A percentile compares a stretch with the other conserved stretches of the same genome.
Conservation (phyloP, 2,797 vertebrate genomes). For the Alfaro cultratus region DNA sequence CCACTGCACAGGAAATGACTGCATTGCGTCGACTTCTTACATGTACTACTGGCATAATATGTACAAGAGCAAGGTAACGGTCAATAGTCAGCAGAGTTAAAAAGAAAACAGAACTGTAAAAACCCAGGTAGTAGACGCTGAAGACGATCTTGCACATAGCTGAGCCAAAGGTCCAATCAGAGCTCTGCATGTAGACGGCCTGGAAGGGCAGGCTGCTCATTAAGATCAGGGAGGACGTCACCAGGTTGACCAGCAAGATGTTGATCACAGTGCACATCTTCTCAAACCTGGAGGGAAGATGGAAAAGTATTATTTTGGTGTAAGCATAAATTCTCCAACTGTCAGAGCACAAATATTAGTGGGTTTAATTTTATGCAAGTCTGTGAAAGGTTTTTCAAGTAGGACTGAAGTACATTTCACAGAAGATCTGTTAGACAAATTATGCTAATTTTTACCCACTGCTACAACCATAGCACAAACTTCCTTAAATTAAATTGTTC, state of each 20-base stretch:
- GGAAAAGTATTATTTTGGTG: no score
- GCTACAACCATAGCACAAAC: no score
- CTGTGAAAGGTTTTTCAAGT: no score
- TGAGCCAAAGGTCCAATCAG: slow-evolving; percentile 75
- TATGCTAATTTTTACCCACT: no score
- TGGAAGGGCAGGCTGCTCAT: slow-evolving; percentile 78
- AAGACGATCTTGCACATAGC: slow-evolving; percentile 75
- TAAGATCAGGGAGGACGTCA: slow-evolving; percentile 79
- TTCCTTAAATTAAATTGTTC: no score
- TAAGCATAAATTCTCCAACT: no score
- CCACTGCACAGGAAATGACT: slow-evolving; percentile 45
- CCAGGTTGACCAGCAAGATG: slow-evolving; percentile 83
- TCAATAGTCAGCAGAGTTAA: slow-evolving; percentile 82
- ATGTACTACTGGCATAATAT: slow-evolving; percentile 56
- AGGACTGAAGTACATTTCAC: no score
- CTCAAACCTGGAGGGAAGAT: no score
- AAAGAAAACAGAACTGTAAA: slow-evolving; percentile 83
- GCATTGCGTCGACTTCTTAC: slow-evolving; percentile 72
- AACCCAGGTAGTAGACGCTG: slow-evolving; percentile 73
- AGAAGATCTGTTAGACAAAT: no score
- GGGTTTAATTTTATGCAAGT: no score
- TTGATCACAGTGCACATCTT: slow-evolving; percentile 76
- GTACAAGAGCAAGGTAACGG: slow-evolving; percentile 80
- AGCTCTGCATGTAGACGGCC: slow-evolving; percentile 66
- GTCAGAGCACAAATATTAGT: no score